phyloP scores from a whole-genome alignment of 1,140 invertebrate genomes.

The Ephestia elutella region DNA sequence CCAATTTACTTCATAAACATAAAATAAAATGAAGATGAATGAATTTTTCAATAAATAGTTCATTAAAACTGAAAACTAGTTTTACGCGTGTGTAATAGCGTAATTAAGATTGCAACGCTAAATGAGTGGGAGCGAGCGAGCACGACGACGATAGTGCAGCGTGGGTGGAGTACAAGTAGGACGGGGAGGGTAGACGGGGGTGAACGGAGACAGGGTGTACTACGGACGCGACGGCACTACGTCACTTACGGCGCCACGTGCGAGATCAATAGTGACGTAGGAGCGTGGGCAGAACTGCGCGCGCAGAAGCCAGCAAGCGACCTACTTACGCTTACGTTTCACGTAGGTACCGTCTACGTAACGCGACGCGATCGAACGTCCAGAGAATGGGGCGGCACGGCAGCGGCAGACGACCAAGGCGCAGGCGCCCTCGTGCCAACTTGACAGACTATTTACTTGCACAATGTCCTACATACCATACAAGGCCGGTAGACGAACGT shows the following conservation, averaged over 20 bases:
- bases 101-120: conserved; percentile 22
- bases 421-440: conserved; percentile 35
- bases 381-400: conserved; percentile 29
- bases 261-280: conserved; percentile 69
- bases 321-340: conserved; percentile 69
- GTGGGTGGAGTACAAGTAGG: not conserved
- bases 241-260: conserved; percentile 70
- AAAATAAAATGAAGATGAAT: not conserved
- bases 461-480: conserved; percentile 45
- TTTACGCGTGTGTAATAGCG: conserved; percentile 12
- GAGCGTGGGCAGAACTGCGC: conserved; percentile 40
- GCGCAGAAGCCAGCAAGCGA: conserved; percentile 51
- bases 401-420: conserved; percentile 20
- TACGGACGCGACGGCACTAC: conserved; percentile 62
- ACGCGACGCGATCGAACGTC: conserved; percentile 60
- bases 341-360: conserved; percentile 66
- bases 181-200: conserved; percentile 20
- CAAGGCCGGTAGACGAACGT: conserved; percentile 16
- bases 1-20: not conserved
- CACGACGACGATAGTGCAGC: conserved; percentile 9
- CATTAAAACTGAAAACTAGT: conserved; percentile 9
- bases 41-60: not conserved
- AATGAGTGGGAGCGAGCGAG: too few species aligned
- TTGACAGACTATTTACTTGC: conserved; percentile 38
- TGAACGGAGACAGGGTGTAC: conserved; percentile 40